A percentile compares a stretch with the other conserved stretches of the same genome.
Conservation (phyloP, 2,888 invertebrate genomes). For the Empis stercorea region DNA sequence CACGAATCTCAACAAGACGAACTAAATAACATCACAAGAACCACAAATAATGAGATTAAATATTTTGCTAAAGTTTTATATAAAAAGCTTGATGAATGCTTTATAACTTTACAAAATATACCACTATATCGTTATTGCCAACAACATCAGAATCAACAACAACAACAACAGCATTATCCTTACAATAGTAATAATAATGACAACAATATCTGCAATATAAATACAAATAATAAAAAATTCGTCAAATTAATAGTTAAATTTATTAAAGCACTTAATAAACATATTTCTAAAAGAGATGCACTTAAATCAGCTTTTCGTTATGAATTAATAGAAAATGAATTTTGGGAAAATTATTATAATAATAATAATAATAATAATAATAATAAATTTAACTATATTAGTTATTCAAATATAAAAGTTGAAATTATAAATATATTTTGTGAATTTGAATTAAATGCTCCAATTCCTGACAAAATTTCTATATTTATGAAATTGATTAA, state of each 20-base stretch:
- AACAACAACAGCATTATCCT: neutral
- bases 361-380: constrained; percentile 11
- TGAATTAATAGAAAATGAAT: constrained; percentile 28
- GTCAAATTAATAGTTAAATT: constrained; percentile 27
- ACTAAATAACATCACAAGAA: constrained; percentile 9
- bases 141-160: constrained; percentile 8
- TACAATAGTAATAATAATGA: too few species aligned
- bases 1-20: constrained; percentile 9
- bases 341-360: constrained; percentile 29
- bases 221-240: constrained; percentile 17
- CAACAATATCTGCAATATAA: too few species aligned
- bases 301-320: constrained; percentile 28
- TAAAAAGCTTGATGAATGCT: constrained; percentile 29
- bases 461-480: constrained; percentile 7
- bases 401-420: constrained; percentile 2
- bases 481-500: constrained; percentile 11
- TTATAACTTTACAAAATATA: constrained; percentile 20
- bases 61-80: constrained; percentile 34
- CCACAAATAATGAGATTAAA: constrained; percentile 29
- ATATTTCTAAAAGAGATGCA: constrained; percentile 27
- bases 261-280: constrained; percentile 25
- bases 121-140: neutral
- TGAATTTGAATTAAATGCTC: too few species aligned
- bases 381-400: neutral
- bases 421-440: neutral